Conservation (phyloP, 2,113 vertebrate genomes). For the Albula glossodonta region DNA sequence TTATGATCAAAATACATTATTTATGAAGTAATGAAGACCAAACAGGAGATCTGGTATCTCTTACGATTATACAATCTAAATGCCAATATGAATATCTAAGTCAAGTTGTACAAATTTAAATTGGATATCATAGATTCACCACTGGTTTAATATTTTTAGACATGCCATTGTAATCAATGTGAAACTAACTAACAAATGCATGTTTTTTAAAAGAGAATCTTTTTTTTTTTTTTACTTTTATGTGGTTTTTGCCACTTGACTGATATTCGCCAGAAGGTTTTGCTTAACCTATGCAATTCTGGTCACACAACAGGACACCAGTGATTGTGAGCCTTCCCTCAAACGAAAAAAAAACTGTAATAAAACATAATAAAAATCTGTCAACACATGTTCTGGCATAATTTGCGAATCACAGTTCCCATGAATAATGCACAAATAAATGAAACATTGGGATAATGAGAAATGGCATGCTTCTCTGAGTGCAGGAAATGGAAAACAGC, state of each 20-base stretch:
- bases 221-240: neutral
- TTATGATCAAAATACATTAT: neutral
- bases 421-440: conserved; percentile 60
- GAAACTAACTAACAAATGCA: too few species aligned
- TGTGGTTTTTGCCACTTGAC: neutral
- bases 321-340: neutral
- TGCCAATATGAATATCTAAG: too few species aligned
- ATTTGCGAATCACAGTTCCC: conserved; percentile 50
- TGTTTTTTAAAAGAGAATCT: neutral
- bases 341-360: neutral
- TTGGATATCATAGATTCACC: too few species aligned
- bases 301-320: neutral
- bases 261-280: neutral
- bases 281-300: neutral
- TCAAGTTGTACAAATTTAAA: too few species aligned
- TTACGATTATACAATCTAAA: too few species aligned
- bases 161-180: too few species aligned
- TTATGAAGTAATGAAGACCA: neutral
- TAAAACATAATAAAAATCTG: conserved; percentile 41
- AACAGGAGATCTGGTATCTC: too few species aligned
- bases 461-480: conserved; percentile 50
- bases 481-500: conserved; percentile 57
- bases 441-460: conserved; percentile 57
- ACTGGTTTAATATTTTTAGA: too few species aligned
- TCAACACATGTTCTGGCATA: conserved; percentile 45